Evolutionary conservation across 2,888 invertebrate species (phyloP), one percentile per base, ranked within the genome.

Genomic region (Pollenia griseotomentosa): DNA sequence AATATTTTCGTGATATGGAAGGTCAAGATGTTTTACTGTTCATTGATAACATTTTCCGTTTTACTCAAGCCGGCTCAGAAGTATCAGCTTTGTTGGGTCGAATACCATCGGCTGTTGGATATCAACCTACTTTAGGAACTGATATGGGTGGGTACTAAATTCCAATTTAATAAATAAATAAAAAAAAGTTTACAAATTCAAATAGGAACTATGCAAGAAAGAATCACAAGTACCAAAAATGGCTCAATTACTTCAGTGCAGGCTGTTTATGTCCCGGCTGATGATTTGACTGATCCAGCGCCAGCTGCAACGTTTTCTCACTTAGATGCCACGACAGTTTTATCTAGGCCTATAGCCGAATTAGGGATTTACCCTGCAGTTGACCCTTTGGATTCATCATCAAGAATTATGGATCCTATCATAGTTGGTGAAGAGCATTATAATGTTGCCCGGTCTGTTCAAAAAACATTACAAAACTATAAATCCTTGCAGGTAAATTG

Each of bases 171-270:
- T 6, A 33, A 11, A 6, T 63, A 44, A 16, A 11, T 16, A 44
- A 16, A 3, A 19, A 19, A 57, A 23, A 12, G 4, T 33, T 33
- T 33, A 33, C 33, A 33, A 2, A 33, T 33, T 2, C 33, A 33
- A 33, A 33, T 23, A 89, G 89, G 89, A n/a, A 96, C 97, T 92
- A 98, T 98, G 98, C 98, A 99, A 95, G 98, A 99, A 94, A 95
- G 95, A 0, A 93, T 93, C 42, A 92, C 93, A 46, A 93, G 92
- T 73, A 93, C 93, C 16, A 89, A 95, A 42, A 90, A 98, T 93
- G 98, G 98, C 89, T 98, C 98, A 90, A 98, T 98, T 92, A 99
- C 98, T 87, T 98, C 98, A 65, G 98, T 99, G 90, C 98, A 98
- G 94, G 98, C 98, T 89, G 98, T 98, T 93, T 98, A 98, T 91